These are phyloP conservation scores for Phrynosoma blainvillii DNA, from an alignment of 2,113 vertebrate species.

Conservation along the genomic window DNA sequence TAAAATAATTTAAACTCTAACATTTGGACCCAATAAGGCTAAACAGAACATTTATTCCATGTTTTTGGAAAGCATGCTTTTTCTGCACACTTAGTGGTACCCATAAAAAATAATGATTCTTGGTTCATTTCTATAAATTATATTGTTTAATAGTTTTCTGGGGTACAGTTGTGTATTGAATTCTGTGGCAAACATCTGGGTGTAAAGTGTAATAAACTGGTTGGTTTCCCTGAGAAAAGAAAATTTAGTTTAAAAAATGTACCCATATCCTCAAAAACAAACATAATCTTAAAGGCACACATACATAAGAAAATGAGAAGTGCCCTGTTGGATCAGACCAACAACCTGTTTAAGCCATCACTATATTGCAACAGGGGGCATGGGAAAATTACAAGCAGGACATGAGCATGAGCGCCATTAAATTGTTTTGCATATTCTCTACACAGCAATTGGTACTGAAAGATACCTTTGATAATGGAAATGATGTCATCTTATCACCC, in stretches of 20 bases:
- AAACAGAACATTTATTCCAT: slow-evolving; percentile 82
- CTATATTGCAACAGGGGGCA: too few species aligned
- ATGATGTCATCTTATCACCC: too few species aligned
- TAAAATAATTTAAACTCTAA: slow-evolving; percentile 88
- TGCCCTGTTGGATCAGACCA: background rate
- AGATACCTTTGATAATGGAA: too few species aligned
- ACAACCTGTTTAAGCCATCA: too few species aligned
- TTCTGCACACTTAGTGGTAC: slow-evolving; percentile 86
- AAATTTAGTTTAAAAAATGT: slow-evolving; percentile 55
- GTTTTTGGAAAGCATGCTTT: slow-evolving; percentile 85
- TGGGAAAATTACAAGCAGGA: too few species aligned
- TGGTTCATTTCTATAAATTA: slow-evolving; percentile 87
- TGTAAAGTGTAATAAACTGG: slow-evolving; percentile 76
- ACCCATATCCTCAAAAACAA: slow-evolving; percentile 40
- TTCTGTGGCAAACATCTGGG: slow-evolving; percentile 84
- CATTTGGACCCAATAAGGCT: slow-evolving; percentile 87
- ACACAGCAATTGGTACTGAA: too few species aligned
- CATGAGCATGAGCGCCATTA: too few species aligned
- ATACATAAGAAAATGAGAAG: background rate
- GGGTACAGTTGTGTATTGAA: slow-evolving; percentile 81
- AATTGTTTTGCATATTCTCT: too few species aligned
- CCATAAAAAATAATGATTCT: slow-evolving; percentile 91
- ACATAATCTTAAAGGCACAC: slow-evolving; percentile 33
- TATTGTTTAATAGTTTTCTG: slow-evolving; percentile 84
- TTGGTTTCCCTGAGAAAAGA: slow-evolving; percentile 70